A percentile compares a stretch with the other conserved stretches of the same genome.
These are phyloP conservation scores for Mesaphorura yosii DNA, from an alignment of 1,140 invertebrate genomes.

Conservation along the genomic window DNA sequence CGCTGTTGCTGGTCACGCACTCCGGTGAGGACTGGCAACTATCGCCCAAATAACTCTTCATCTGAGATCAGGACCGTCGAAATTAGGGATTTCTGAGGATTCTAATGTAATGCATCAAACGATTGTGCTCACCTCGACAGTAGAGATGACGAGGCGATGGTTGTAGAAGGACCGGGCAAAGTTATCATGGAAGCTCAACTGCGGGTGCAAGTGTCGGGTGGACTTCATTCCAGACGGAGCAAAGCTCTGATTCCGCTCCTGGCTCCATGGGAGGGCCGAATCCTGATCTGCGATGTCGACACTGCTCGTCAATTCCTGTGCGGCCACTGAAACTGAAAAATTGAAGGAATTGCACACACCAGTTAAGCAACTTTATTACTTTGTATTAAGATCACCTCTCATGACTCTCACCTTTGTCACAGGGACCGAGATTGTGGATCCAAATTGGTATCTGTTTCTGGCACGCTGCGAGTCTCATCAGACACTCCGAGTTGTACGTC, in stretches of 20 bases:
- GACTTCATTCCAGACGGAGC: constrained; percentile 59
- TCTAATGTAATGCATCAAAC: too few species aligned
- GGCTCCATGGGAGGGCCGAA: too few species aligned
- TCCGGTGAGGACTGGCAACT: constrained; percentile 58
- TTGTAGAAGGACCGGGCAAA: constrained; percentile 44
- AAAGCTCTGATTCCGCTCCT: constrained; percentile 10
- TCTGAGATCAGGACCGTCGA: too few species aligned
- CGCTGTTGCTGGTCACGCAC: constrained; percentile 56
- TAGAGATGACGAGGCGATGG: too few species aligned
- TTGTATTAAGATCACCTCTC: constrained; percentile 36
- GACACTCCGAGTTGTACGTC: constrained; percentile 62
- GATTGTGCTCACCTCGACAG: background rate
- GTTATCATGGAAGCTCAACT: constrained; percentile 22
- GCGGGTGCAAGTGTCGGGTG: constrained; percentile 55
- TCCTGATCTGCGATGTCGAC: too few species aligned
- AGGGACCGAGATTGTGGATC: constrained; percentile 60
- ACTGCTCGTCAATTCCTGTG: too few species aligned
- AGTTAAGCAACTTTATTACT: background rate
- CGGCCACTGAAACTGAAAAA: background rate
- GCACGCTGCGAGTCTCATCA: constrained; percentile 61
- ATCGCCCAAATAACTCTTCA: constrained; percentile 60
- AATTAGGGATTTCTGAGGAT: too few species aligned
- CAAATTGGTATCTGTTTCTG: constrained; percentile 67
- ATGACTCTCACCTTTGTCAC: constrained; percentile 43
- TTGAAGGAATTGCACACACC: background rate